These are phyloP conservation scores for Drosophila recens DNA, from an alignment of 2,888 invertebrate genomes.

Conservation along the genomic window DNA sequence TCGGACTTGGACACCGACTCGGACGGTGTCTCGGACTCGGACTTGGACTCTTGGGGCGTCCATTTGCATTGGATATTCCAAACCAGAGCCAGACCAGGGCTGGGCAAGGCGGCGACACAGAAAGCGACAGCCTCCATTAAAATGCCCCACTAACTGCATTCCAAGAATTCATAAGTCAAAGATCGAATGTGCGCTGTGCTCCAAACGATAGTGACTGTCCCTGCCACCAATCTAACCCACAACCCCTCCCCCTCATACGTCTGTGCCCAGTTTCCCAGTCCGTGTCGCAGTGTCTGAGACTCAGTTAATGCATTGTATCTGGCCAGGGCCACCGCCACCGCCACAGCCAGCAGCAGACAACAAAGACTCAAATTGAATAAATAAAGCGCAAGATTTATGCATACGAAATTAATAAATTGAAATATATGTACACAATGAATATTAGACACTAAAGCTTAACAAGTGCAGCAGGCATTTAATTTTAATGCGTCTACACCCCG, in stretches of 20 bases:
- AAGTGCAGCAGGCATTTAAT: conserved; percentile 71
- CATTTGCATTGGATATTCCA: conserved; percentile 23
- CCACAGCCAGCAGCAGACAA: conserved; percentile 66
- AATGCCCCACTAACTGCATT: conserved; percentile 75
- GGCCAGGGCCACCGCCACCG: conserved; percentile 52
- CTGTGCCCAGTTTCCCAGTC: conserved; percentile 8
- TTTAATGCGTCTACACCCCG: conserved; percentile 43
- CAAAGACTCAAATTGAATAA: conserved; percentile 77
- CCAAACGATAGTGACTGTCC: conserved; percentile 62
- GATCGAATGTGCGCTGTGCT: conserved; percentile 66
- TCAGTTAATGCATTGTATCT: conserved; percentile 56
- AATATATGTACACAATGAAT: conserved; percentile 49
- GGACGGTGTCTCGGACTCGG: conserved; percentile 16
- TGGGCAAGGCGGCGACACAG: conserved; percentile 16
- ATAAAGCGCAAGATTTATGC: conserved; percentile 76
- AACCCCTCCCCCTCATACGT: not conserved
- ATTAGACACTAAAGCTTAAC: conserved; percentile 58
- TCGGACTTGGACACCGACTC: conserved; percentile 13
- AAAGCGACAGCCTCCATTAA: conserved; percentile 66
- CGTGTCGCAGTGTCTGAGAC: conserved; percentile 10
- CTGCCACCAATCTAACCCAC: not conserved
- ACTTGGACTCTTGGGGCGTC: conserved; percentile 4
- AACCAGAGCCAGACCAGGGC: not conserved
- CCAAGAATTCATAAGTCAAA: conserved; percentile 79
- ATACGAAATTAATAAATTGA: conserved; percentile 77